Conservation (phyloP, 2,888 invertebrate species). For the Troides helena region DNA sequence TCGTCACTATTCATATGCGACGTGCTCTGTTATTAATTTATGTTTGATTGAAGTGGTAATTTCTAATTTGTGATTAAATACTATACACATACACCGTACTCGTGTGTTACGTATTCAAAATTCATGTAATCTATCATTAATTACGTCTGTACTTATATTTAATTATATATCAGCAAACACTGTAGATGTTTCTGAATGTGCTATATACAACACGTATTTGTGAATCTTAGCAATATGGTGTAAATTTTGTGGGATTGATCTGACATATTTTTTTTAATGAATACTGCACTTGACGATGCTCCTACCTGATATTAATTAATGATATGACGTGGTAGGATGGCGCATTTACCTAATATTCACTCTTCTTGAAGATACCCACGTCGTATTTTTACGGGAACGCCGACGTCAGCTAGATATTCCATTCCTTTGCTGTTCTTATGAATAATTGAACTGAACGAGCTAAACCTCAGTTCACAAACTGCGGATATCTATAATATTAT, state of each 20-base stretch:
- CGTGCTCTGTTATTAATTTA: slow-evolving; percentile 11
- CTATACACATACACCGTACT: not conserved
- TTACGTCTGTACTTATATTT: not conserved
- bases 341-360: too few relatives aligned
- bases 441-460: too few relatives aligned
- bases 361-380: too few relatives aligned
- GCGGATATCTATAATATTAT: too few relatives aligned
- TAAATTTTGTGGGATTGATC: not conserved
- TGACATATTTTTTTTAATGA: too few relatives aligned
- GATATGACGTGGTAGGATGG: too few relatives aligned
- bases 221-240: not conserved
- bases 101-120: not conserved
- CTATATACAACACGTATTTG: not conserved
- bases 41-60: slow-evolving; percentile 18
- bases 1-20: not conserved
- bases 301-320: too few relatives aligned
- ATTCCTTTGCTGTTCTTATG: too few relatives aligned
- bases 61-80: not conserved
- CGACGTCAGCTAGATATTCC: too few relatives aligned
- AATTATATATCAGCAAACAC: not conserved
- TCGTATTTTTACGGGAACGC: too few relatives aligned
- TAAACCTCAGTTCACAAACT: too few relatives aligned
- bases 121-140: not conserved
- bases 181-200: not conserved
- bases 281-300: not conserved